These are phyloP conservation scores for Loris lydekkerianus DNA, from an alignment of 2,797 vertebrate genomes.

Conservation along the genomic window DNA sequence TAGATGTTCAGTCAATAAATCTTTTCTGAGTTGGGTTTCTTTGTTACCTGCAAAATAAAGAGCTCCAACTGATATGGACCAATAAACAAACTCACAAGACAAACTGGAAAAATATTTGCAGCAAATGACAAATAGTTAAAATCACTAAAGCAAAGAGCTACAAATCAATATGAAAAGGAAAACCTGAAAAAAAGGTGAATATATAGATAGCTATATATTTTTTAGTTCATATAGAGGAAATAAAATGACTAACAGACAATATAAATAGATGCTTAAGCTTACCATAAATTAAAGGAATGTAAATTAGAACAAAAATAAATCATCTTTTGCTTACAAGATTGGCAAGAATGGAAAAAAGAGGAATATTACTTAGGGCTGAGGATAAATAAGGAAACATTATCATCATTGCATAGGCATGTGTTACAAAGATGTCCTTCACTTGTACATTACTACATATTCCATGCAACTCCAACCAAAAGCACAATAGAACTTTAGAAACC, in stretches of 20 bases:
- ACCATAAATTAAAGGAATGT: neutral
- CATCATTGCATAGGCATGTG: neutral
- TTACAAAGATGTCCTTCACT: neutral
- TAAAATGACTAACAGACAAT: neutral
- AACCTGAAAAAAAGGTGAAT: neutral
- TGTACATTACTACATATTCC: conserved; percentile 26
- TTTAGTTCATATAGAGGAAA: neutral
- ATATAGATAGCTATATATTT: neutral
- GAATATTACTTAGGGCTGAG: conserved; percentile 26
- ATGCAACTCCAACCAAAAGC: neutral
- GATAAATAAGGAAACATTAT: neutral
- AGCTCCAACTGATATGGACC: neutral
- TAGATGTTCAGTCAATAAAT: conserved; percentile 16
- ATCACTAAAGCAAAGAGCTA: neutral
- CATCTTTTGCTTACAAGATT: conserved; percentile 27
- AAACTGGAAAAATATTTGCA: conserved; percentile 5
- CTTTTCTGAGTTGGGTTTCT: conserved; percentile 3
- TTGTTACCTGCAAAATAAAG: neutral
- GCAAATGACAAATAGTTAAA: conserved; percentile 10
- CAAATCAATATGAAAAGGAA: neutral
- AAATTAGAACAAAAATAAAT: conserved; percentile 39
- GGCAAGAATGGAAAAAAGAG: conserved; percentile 61
- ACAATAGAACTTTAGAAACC: neutral
- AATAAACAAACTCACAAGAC: conserved; percentile 27
- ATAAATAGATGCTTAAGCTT: neutral